phyloP scores from a whole-genome alignment of 2,113 vertebrate genomes.

The Anolis sagrei region DNA sequence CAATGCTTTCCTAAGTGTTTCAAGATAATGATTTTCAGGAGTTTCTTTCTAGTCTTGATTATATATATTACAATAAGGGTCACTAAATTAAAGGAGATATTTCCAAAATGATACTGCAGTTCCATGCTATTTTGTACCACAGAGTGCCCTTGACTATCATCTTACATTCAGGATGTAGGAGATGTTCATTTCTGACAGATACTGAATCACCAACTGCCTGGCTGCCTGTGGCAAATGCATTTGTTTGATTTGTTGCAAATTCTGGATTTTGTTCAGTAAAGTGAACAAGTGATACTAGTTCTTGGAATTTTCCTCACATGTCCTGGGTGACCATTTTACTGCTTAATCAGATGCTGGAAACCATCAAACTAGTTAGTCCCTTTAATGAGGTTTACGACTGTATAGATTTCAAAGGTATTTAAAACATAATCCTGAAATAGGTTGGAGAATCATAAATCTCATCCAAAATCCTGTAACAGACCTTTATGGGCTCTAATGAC shows the following conservation, averaged over 20 bases:
- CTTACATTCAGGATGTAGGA: neutral
- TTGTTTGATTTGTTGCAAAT: neutral
- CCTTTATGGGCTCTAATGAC: neutral
- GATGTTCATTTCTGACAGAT: neutral
- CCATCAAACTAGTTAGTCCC: neutral
- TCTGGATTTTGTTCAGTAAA: neutral
- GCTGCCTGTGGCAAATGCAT: neutral
- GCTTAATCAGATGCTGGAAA: neutral
- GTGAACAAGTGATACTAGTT: neutral
- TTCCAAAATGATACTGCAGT: neutral
- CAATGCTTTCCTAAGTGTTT: neutral
- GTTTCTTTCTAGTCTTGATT: neutral
- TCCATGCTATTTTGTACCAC: neutral
- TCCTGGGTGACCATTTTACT: neutral
- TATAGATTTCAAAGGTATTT: neutral
- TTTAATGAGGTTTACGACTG: neutral
- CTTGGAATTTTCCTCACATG: neutral
- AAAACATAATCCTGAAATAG: constrained; percentile 9
- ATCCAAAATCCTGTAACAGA: neutral
- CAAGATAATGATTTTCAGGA: neutral
- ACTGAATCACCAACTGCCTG: neutral
- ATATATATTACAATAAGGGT: neutral
- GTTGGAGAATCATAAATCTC: neutral
- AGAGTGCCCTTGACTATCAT: neutral
- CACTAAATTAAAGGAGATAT: neutral